Base-by-base conservation (phyloP, 2,888 invertebrate genomes). In the Alloplasta piceator region DNA sequence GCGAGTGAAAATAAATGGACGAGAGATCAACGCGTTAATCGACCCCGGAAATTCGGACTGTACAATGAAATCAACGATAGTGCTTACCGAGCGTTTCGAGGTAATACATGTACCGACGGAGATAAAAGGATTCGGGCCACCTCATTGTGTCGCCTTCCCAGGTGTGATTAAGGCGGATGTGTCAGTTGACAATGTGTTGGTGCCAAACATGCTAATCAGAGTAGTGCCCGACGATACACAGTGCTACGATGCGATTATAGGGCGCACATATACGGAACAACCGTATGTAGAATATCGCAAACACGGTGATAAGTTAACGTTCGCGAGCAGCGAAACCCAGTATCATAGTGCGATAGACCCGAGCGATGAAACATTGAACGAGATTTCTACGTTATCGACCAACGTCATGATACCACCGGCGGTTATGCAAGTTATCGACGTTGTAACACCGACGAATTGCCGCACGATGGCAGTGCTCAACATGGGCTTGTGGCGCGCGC, bases 31-130 rank as follows among this genome's bases (percentile, higher is more conserved):
- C 26, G 26, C 26, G 26, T 26, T 26, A 26, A 26, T 79, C 12
- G 75, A 79, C 38, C 48, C 70, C 3, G 75, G 79, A 7, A 79
- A 75, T 9, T 68, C 64, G 14, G 64, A 55, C 2, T 79, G 75
- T 10, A 79, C 75, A 0, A 55, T 79, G 4, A 79, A 70, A 12
- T 50, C 74, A 6, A 63, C 52, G 9, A 4, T n/a, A 58, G 50
- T 68, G 12, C 12, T 55, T 9, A 26, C 16, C 10, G 38, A 61
- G 1, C 10, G 61, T 4, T 61, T 43, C 43, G 16, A 43, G 5
- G 1, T 61, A 6, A 14, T 61, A 10, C 61, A 14, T 55, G 41
- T n/a, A 2, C 39, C 14, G 7, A 0, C 12, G 12, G 16, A 66
- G 9, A 5, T 74, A 0, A 74, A 66, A 39, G 64, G 55, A 0